A percentile compares a stretch with the other conserved stretches of the same genome.
phyloP scores from a whole-genome alignment of 2,888 invertebrate species.

The Heliconius hortense region DNA sequence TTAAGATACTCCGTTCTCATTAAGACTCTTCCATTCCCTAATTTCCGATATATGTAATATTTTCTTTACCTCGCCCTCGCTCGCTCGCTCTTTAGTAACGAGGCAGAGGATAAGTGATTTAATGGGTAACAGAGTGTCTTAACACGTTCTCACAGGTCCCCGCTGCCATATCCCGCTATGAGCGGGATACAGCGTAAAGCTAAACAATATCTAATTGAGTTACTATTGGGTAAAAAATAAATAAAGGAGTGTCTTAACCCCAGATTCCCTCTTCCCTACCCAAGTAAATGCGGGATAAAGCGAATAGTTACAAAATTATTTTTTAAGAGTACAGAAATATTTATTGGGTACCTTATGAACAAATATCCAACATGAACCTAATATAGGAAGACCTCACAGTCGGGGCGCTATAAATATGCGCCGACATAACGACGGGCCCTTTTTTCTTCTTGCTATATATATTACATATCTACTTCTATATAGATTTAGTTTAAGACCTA shows the following conservation, averaged over 20 bases:
- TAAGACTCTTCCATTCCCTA: not conserved
- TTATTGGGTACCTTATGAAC: not conserved
- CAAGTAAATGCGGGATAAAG: too few relatives aligned
- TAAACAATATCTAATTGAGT: too few relatives aligned
- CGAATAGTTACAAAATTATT: not conserved
- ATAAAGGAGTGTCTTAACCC: too few relatives aligned
- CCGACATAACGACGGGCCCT: not conserved
- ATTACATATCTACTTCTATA: not conserved
- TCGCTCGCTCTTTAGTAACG: too few relatives aligned
- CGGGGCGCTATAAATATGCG: not conserved
- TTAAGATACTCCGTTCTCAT: not conserved
- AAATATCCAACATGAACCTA: not conserved
- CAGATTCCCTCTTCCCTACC: too few relatives aligned
- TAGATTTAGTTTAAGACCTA: not conserved
- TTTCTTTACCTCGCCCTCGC: too few relatives aligned
- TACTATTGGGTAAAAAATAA: too few relatives aligned
- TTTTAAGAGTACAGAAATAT: not conserved
- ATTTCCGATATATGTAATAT: not conserved
- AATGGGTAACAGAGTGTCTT: too few relatives aligned
- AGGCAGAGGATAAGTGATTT: too few relatives aligned
- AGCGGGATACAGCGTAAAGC: not conserved
- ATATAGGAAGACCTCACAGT: constrained; percentile 2
- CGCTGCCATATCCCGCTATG: not conserved
- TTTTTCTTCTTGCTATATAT: not conserved
- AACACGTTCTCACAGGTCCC: not conserved